Evolutionary conservation across 2,888 invertebrate genomes (phyloP), one percentile per base, ranked within the genome.

Genomic region (Tachina fera): DNA sequence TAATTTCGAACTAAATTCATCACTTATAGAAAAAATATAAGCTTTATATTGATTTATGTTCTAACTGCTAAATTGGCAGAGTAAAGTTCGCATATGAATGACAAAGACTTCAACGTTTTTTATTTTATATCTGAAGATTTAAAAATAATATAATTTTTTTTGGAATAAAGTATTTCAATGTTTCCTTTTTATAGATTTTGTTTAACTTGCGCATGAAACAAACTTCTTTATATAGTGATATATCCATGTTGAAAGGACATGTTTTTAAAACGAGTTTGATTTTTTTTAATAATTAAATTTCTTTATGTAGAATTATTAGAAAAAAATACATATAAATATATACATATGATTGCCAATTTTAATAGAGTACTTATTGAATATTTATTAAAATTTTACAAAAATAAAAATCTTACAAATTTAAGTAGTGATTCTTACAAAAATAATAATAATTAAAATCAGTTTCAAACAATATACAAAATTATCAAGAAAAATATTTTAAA

Each of bases 401-500:
- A 22, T 22, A 22, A 56, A 56, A 10, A 56, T 3, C 11, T 22
- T 6, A 31, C 31, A 31, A 31, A 22, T 56, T 56, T 16, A 51
- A 16, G 45, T 45, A 63, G 11, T 63, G 13, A 63, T 63, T 51
- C 9, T 8, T 49, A 51, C 51, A 45, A 13, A 51, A 19, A 56
- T 3, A 53, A 58, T 8, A 60, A 61, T 22, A 61, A 47, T 9
- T 6, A 51, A 61, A 43, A 47, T 5, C 1, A 51, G 58, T 45
- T 51, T 16, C 9, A 68, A 41, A 47, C 14, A 72, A 39, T 31
- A 5, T 41, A n/a, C 14, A 56, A 56, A 22, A 71, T 58, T 16
- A 41, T 41, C 4, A 39, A 72, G 47, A 58, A 56, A 61, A 74
- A 49, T 39, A 13, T 60, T 67, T 49, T 70, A 43, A 67, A 41